A percentile compares a stretch with the other conserved stretches of the same genome.
Evolutionary conservation across 2,797 vertebrate genomes (phyloP).

Genomic region (Cossypha caffra): DNA sequence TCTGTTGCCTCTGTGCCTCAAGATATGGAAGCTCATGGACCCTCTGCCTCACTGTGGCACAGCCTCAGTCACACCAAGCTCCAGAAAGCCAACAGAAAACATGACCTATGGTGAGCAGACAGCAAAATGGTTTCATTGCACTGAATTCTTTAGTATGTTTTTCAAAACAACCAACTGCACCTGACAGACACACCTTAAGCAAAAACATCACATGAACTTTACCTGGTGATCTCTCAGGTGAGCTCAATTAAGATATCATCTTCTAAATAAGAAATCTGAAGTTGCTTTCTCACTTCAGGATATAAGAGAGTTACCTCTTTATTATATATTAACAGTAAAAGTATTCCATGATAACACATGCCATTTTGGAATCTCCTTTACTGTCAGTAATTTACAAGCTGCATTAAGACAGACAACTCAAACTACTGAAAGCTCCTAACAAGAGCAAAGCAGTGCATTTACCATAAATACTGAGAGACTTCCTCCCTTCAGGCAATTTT

Average conservation of each 20-base stretch:
- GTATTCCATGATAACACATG: not conserved
- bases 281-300: not conserved
- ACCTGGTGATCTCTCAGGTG: not conserved
- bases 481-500: not conserved
- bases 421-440: not conserved
- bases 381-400: not conserved
- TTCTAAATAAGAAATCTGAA: not conserved
- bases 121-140: not conserved
- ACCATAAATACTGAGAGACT: not conserved
- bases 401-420: not conserved
- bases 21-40: rapidly evolving
- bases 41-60: not conserved
- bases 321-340: not conserved
- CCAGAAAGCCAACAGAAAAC: not conserved
- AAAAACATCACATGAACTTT: not conserved
- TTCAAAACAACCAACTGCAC: not conserved
- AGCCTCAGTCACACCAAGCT: not conserved
- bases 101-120: not conserved
- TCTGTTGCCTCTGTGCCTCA: not conserved
- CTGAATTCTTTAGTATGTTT: not conserved
- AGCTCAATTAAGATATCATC: not conserved
- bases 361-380: not conserved
- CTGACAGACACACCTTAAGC: not conserved
- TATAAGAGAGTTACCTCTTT: not conserved
- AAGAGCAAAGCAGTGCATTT: not conserved